Evolutionary conservation across 2,113 vertebrate genomes (phyloP), one percentile per base, ranked within the genome.

Genomic region (Salvelinus sp.): DNA sequence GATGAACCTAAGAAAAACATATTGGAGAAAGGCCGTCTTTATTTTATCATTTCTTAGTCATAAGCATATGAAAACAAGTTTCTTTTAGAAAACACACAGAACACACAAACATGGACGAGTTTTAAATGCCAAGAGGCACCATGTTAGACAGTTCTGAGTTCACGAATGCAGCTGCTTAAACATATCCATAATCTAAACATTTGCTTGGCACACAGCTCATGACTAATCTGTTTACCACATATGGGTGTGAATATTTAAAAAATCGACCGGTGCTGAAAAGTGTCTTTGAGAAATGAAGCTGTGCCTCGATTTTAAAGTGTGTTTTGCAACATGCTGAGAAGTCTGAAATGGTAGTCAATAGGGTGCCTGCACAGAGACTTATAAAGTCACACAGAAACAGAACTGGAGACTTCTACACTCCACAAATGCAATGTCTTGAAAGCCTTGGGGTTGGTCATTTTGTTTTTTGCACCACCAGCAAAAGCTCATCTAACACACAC

Each of bases 241-340:
- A 81, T 73, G 82, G 79, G 75, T 63, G 75, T 80, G 82, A 88
- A 88, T 88, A 83, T 88, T 74, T 82, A 67, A 88, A 76, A 76
- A 76, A 80, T 75, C 69, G 10, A 38, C 54, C 48, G 81, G 76
- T 58, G 75, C 70, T 79, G 76, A 75, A 78, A 84, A 78, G 81
- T 64, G 71, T 80, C 80, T 73, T 6, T 0, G 72, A 75, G 66
- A 75, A 62, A 79, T 80, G 80, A 75, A 78, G 79, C 79, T 77
- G 75, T 78, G 72, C 85, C 80, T 54, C 50, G 16, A 54, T 54
- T 54, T 54, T 14, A 54, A 6, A 77, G 33, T 72, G 82, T 84
- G 68, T 83, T 86, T 80, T 72, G 74, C 69, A 50, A 60, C 79
- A 73, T 64, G 88, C 80, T 83, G 85, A 58, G 80, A 82, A 74